A percentile compares a stretch with the other conserved stretches of the same genome.
Evolutionary conservation across 2,113 vertebrate genomes (phyloP).

Genomic region (Peromyscus maniculatus): DNA sequence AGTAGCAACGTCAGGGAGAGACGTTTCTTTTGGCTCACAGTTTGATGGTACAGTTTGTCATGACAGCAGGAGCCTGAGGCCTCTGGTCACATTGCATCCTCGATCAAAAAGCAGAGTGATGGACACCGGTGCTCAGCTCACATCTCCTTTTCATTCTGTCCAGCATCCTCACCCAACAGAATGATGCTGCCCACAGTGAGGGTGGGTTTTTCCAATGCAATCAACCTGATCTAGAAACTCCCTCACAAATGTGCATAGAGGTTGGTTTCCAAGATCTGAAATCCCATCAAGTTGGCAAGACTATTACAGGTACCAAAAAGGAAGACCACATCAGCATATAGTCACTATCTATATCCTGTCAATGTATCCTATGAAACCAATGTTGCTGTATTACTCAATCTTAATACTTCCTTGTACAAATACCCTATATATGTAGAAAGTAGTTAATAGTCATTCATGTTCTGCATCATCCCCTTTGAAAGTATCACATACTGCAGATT

Average conservation of each 20-base stretch:
- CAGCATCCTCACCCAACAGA: background rate
- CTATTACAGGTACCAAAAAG: background rate
- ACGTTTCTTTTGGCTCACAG: background rate
- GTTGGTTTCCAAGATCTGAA: background rate
- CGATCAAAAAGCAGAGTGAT: background rate
- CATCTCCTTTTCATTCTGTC: background rate
- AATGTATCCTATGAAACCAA: background rate
- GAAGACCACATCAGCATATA: background rate
- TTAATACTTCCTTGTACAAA: background rate
- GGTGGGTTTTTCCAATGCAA: background rate
- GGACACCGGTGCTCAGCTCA: too few relatives aligned
- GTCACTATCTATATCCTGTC: background rate
- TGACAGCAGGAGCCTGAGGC: background rate
- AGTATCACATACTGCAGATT: background rate
- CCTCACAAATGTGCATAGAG: background rate
- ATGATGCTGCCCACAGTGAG: background rate
- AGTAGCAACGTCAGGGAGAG: too few relatives aligned
- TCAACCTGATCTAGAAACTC: background rate
- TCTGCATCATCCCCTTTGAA: background rate
- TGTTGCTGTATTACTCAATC: background rate
- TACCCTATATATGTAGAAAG: background rate
- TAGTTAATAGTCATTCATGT: conserved; percentile 44
- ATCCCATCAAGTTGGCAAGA: background rate
- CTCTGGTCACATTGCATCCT: background rate
- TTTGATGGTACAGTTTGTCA: background rate